Percentiles rank a stretch among this genome's conserved stretches.
Conservation (phyloP, 2,797 vertebrate genomes). For the Chelonia mydas region DNA sequence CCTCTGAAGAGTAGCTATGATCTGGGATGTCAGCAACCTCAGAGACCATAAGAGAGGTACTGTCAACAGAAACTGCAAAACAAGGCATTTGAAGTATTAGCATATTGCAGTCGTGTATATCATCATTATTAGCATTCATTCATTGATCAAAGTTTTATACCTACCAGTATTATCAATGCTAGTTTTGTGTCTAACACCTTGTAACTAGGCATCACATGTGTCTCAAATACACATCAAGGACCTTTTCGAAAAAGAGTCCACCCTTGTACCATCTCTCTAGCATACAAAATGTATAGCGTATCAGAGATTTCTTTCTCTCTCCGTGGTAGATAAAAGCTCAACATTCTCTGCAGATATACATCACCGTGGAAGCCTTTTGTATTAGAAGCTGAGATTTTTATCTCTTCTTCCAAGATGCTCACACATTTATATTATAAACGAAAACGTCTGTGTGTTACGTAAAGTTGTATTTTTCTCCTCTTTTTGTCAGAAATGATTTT, state of each 20-base stretch:
- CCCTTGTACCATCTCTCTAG: not conserved
- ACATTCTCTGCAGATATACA: not conserved
- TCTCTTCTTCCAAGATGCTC: not conserved
- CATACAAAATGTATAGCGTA: not conserved
- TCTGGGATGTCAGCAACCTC: constrained; percentile 84
- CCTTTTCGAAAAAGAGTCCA: not conserved
- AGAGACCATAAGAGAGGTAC: constrained; percentile 85
- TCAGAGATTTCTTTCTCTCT: not conserved
- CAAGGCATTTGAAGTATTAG: not conserved
- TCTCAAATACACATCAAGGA: not conserved
- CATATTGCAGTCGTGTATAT: not conserved
- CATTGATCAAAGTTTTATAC: not conserved
- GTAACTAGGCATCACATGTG: not conserved
- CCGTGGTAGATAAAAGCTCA: not conserved
- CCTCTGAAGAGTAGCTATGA: constrained; percentile 87
- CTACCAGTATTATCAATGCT: not conserved
- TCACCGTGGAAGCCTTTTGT: not conserved
- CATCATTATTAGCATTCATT: not conserved
- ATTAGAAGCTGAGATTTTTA: not conserved
- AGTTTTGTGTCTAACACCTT: not conserved
- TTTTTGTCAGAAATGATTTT: not conserved
- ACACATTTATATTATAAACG: not conserved
- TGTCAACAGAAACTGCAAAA: constrained; percentile 87
- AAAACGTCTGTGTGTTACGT: not conserved
- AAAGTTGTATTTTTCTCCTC: not conserved